Conservation (phyloP, 2,888 invertebrate species). For the Portevinia maculata region DNA sequence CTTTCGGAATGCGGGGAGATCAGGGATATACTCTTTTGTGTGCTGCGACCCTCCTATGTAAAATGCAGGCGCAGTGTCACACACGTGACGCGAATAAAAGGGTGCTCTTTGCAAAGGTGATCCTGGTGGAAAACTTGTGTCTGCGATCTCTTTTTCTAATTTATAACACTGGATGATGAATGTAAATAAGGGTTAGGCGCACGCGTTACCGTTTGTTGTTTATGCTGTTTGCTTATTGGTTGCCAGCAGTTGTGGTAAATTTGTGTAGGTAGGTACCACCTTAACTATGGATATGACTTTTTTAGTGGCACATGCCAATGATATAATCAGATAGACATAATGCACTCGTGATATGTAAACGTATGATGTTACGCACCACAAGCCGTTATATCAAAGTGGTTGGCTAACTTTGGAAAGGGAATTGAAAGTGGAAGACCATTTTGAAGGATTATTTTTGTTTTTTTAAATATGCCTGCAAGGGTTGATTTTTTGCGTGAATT, state of each 20-base stretch:
- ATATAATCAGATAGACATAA: no score
- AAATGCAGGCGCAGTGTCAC: conserved; percentile 43
- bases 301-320: conserved; percentile 14
- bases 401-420: no score
- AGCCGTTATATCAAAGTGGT: no score
- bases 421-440: no score
- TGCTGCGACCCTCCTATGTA: conserved; percentile 40
- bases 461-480: no score
- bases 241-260: conserved; percentile 36
- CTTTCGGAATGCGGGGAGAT: conserved; percentile 58
- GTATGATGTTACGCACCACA: no score
- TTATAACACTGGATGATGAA: conserved; percentile 10
- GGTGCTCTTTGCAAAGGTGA: conserved; percentile 40
- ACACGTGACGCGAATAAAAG: conserved; percentile 73
- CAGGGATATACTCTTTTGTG: conserved; percentile 21
- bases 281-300: no score
- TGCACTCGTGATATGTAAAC: no score
- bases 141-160: conserved; percentile 22
- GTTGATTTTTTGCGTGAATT: no score
- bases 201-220: conserved; percentile 21
- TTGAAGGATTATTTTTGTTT: no score
- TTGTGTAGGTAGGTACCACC: background rate
- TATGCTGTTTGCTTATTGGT: conserved; percentile 23
- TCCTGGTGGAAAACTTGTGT: conserved; percentile 38
- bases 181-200: conserved; percentile 51